These are phyloP conservation scores for Platorchestia sp. DNA, from an alignment of 1,140 invertebrate genomes.

Conservation along the genomic window DNA sequence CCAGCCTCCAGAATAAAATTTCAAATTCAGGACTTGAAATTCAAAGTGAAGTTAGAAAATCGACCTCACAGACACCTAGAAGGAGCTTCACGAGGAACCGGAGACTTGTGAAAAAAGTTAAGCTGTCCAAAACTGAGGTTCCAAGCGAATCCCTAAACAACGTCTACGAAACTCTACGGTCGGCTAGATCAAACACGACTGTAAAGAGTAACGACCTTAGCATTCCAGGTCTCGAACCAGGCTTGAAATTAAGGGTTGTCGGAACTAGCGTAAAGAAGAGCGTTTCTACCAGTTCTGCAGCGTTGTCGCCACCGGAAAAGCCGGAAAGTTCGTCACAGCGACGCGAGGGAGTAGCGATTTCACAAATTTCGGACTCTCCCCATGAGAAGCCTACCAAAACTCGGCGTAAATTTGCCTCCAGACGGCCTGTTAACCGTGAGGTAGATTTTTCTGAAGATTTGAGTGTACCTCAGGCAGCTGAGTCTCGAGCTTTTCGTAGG, in stretches of 20 bases:
- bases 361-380: not conserved
- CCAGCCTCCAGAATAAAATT: not conserved
- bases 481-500: not conserved
- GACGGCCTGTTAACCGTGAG: not conserved
- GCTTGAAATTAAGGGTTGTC: not conserved
- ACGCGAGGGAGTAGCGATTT: not conserved
- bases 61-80: not conserved
- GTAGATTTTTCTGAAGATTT: not conserved
- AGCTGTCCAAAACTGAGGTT: not conserved
- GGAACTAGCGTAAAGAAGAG: conserved; percentile 30
- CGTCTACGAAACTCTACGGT: not conserved
- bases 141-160: not conserved
- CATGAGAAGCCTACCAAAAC: not conserved
- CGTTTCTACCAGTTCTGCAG: not conserved
- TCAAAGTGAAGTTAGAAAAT: not conserved
- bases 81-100: not conserved
- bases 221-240: not conserved
- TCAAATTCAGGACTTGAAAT: not conserved
- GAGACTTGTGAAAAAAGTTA: not conserved
- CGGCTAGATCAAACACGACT: not conserved
- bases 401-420: not conserved
- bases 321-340: not conserved
- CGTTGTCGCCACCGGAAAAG: not conserved
- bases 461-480: not conserved
- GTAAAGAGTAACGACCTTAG: not conserved